phyloP scores from a whole-genome alignment of 2,888 invertebrate genomes.

The Amblyjoppa proteus region DNA sequence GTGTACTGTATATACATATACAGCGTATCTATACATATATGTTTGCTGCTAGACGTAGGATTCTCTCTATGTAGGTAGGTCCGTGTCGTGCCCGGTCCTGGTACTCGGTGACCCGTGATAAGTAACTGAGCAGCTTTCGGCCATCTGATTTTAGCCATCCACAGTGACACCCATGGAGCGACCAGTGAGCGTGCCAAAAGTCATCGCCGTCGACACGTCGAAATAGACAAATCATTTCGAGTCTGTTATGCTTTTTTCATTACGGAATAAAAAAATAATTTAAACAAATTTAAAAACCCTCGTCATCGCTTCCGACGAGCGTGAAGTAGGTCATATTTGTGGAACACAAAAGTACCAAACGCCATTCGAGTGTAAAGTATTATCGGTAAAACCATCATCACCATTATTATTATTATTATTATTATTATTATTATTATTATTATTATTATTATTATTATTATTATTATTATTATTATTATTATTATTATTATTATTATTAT shows the following conservation, averaged over 20 bases:
- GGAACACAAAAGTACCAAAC: background rate
- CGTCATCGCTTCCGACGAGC: background rate
- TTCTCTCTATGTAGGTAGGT: background rate
- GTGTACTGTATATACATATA: background rate
- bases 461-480: too few relatives aligned
- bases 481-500: too few relatives aligned
- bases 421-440: too few relatives aligned
- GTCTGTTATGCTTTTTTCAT: too few relatives aligned
- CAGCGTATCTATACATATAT: background rate
- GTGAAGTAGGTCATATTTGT: background rate
- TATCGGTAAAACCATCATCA: background rate
- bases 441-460: too few relatives aligned
- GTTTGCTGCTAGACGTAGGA: background rate
- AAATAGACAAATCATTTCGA: background rate
- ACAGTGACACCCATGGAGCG: background rate
- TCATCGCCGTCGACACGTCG: background rate
- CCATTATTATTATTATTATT: too few relatives aligned
- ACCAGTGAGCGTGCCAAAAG: background rate
- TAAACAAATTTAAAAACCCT: background rate
- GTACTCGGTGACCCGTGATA: conserved; percentile 26
- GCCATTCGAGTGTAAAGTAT: background rate
- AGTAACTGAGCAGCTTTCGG: conserved; percentile 24
- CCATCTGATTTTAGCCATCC: conserved; percentile 16
- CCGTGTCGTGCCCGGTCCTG: background rate
- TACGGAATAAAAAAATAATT: too few relatives aligned